These are phyloP conservation scores for Desmophyllum pertusum DNA, from an alignment of 92 coral and sea anemone genomes.

Conservation along the genomic window DNA sequence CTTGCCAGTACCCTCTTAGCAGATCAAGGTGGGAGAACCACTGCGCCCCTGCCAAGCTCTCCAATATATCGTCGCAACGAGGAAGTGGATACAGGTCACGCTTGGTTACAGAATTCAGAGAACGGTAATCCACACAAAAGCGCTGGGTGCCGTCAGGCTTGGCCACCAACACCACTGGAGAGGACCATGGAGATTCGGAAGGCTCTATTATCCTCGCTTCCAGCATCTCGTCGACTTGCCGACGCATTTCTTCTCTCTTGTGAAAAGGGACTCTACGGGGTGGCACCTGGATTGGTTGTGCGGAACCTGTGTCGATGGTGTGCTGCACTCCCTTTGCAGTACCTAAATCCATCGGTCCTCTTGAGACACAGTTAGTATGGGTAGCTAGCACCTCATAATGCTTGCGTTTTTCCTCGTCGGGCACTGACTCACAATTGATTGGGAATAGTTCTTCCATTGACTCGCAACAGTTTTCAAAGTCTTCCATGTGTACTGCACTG, in stretches of 20 bases:
- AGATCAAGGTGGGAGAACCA: conserved; percentile 53
- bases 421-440: too few relatives aligned
- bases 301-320: too few relatives aligned
- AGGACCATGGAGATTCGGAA: conserved; percentile 54
- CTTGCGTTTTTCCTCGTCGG: too few relatives aligned
- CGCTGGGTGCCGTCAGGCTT: conserved; percentile 56
- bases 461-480: too few relatives aligned
- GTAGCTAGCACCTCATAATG: too few relatives aligned
- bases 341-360: too few relatives aligned
- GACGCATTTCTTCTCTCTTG: conserved; percentile 50
- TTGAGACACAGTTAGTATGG: too few relatives aligned
- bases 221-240: conserved; percentile 49
- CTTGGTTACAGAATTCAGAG: conserved; percentile 37
- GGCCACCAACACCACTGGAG: conserved; percentile 45
- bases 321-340: too few relatives aligned
- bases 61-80: conserved; percentile 49
- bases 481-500: too few relatives aligned
- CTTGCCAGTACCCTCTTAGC: conserved; percentile 44
- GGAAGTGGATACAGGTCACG: conserved; percentile 39
- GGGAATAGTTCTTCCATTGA: too few relatives aligned
- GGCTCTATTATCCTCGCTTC: conserved; percentile 48
- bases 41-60: conserved; percentile 44
- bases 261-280: conserved; percentile 47
- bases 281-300: too few relatives aligned
- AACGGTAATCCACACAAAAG: conserved; percentile 48